Evolutionary conservation across 2,888 invertebrate genomes (phyloP), one percentile per base, ranked within the genome.

Genomic region (Plagodis dolabraria): DNA sequence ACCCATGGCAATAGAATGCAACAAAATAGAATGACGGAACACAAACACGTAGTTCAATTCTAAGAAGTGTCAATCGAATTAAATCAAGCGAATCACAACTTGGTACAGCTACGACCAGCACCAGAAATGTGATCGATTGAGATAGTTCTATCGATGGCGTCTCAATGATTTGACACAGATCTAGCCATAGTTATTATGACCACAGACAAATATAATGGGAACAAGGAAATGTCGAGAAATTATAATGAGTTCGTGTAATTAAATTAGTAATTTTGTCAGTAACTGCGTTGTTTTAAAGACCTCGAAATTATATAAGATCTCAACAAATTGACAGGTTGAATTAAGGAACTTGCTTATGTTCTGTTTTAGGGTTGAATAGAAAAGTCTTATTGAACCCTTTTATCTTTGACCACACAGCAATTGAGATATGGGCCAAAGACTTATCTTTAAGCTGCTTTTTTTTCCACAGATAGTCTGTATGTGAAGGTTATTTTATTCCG

Each of bases 61-160:
- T 59, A n/a, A 68, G 71, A 74, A 75, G 43, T 58, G 50, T 49
- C 54, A 42, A 42, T 47, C 22, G 45, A 48, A 48, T 60, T 54
- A 52, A 44, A 35, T 22, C 56, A 42, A 22, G 35, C 60, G 47
- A 48, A 43, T 53, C 40, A 40, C 40, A 10, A 40, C 5, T 10
- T 40, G 36, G 9, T 40, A 40, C 40, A 10, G 36, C 54, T 35
- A 33, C 43, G 69, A 8, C 69, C 42, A 12, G 45, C 71, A 76
- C 78, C 74, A 73, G 69, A 58, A 47, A 45, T 59, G 60, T 77
- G 78, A 79, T 78, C 71, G 77, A 80, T 79, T 68, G 73, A 74
- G 76, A 77, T 74, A 65, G 64, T 42, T 65, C 66, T 47, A 42
- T 35, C 38, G 42, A 60, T 58, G 64, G 49, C 64, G 56, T 63